Base-by-base conservation (phyloP, 1,140 invertebrate species). In the Cydia fagiglandana region DNA sequence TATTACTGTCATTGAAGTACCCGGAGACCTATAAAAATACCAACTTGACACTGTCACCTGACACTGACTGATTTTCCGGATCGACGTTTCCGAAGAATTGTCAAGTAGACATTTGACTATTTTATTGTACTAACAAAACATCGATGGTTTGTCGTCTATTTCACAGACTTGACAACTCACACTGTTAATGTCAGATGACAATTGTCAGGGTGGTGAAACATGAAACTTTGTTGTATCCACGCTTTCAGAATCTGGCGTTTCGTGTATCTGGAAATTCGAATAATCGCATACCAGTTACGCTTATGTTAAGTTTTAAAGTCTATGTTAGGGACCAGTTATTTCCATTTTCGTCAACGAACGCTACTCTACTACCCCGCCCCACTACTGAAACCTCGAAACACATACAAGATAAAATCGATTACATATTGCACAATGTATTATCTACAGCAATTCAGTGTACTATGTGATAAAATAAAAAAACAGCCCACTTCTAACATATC, bases 401-500 rank as follows among this genome's bases (percentile, higher is more conserved):
- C 80, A 87, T 79, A 85, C 73, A 81, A 77, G 79, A 78, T 81
- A 82, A 82, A 82, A 75, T 81, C 80, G 81, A 82, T 82, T 84
- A 81, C 82, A 83, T 86, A 89, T 90, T 89, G 88, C 87, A 90
- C 88, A 87, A 84, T 70, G 66, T 84, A 79, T 88, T 73, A 81
- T 82, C 86, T 88, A 86, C 84, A 86, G 86, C 88, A 86, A 79
- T 61, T 85, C 83, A 73, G 83, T 84, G 88, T 70, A 73, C 73
- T 73, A 75, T 85, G 78, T 80, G 30, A 81, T 79, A 82, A 83
- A 84, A 82, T 75, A 80, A 80, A 84, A 38, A 88, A 89, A 86
- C 88, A 90, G 87, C 88, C 86, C 88, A 84, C 84, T 81, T 83
- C 87, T 90, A 89, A 82, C 47, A 84, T 77, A 79, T 84, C 84